Evolutionary conservation across 1,140 invertebrate species (phyloP), one percentile per base, ranked within the genome.

Genomic region (Ruditapes philippinarum): DNA sequence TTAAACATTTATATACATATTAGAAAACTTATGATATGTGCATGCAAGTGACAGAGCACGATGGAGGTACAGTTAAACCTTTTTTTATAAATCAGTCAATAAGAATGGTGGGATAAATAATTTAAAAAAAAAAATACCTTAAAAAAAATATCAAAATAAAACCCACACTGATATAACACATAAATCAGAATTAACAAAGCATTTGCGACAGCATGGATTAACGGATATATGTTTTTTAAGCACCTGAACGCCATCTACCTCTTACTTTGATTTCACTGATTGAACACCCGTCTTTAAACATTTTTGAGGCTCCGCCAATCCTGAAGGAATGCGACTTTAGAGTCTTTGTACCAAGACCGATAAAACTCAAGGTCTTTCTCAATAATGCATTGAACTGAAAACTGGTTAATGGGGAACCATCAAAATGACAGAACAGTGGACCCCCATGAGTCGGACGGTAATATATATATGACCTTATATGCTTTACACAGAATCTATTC

Each of bases 291-390:
- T 78, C 33, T 54, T 78, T 73, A 51, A 28, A 62, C 36, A 62
- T 42, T 22, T 78, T 42, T 28, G 84, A 49, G 38, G 84, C 84
- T 14, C 33, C 70, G 14, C 84, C 73, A 78, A 87, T 87, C 22
- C 84, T 36, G 40, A 87, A 74, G 36, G 70, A 87, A 65, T 76
- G 84, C 1, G 84, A 78, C 62, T 78, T 78, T 12, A 78, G 60
- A 62, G 36, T 40, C n/a, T 22, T 51, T 0, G 36, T 40, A 28
- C 70, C 84, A 51, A 87, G 38, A 9, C 65, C 65, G 17, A 78
- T 25, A 45, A 60, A 49, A 51, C 33, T 36, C 25, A 87, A 42
- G 49, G 33, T 36, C n/a, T 76, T 87, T 49, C 70, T 87, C 0
- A 87, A 73, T 22, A 87, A 45, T 78, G 57, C 31, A 22, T 54